Evolutionary conservation across 2,113 vertebrate species (phyloP).

Genomic region (Cryptomyrus ogoouensis): DNA sequence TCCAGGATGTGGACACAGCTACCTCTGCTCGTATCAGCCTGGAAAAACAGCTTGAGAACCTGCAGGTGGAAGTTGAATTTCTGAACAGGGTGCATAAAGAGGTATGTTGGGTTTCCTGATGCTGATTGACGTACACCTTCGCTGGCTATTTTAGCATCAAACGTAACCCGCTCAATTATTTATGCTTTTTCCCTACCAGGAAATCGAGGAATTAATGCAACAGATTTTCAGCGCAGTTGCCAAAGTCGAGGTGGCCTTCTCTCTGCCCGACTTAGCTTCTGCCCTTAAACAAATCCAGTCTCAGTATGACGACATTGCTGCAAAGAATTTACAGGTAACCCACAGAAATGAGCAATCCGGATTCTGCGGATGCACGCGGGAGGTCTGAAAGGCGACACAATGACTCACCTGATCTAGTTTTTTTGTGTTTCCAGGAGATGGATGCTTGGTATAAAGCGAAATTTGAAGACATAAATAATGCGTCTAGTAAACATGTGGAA

Average conservation of each 20-base stretch:
- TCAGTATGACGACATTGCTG: slow-evolving; percentile 69
- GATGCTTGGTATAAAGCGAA: slow-evolving; percentile 68
- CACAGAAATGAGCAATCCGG: not conserved
- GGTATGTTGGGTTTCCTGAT: slow-evolving; percentile 39
- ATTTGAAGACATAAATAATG: slow-evolving; percentile 69
- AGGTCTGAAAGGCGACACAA: not conserved
- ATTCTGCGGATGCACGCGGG: too few relatives aligned
- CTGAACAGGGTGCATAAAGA: slow-evolving; percentile 63
- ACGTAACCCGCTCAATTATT: not conserved
- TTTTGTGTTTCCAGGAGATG: slow-evolving; percentile 57
- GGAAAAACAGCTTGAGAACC: slow-evolving; percentile 57
- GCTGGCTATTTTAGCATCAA: not conserved
- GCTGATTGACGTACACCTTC: not conserved
- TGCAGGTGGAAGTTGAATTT: slow-evolving; percentile 58
- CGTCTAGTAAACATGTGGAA: slow-evolving; percentile 59
- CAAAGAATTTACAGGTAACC: slow-evolving; percentile 75
- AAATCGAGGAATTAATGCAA: slow-evolving; percentile 66
- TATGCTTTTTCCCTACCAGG: slow-evolving; percentile 46
- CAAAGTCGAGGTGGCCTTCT: slow-evolving; percentile 54
- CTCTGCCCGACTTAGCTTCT: slow-evolving; percentile 65
- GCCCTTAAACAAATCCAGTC: slow-evolving; percentile 72
- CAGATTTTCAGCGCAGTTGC: slow-evolving; percentile 55
- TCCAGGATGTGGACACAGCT: slow-evolving; percentile 53
- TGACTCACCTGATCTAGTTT: not conserved
- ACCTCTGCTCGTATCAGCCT: slow-evolving; percentile 51